Conservation (phyloP, 2,888 invertebrate genomes). For the Drosophila rubida region DNA sequence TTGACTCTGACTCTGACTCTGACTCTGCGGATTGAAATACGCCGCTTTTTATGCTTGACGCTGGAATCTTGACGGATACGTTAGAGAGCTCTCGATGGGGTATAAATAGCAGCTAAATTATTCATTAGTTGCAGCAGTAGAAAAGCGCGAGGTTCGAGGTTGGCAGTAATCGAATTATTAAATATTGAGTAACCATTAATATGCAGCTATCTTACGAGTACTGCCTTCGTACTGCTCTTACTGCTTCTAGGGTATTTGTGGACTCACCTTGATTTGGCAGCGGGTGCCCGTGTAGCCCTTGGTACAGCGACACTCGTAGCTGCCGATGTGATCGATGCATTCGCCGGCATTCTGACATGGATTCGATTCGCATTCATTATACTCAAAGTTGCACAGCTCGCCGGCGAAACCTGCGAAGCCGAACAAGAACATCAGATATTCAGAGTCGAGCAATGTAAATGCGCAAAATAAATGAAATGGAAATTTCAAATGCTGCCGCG, state of each 20-base stretch:
- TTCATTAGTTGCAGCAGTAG: not conserved
- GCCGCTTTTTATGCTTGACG: not conserved
- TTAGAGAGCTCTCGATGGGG: too few species aligned
- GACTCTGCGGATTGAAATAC: not conserved
- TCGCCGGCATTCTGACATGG: constrained; percentile 91
- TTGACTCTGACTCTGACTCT: not conserved
- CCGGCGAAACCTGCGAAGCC: constrained; percentile 88
- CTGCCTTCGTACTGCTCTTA: too few species aligned
- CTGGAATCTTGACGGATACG: not conserved
- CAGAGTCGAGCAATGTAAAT: constrained; percentile 64
- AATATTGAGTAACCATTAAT: too few species aligned
- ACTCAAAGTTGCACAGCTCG: constrained; percentile 90
- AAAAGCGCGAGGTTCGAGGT: too few species aligned
- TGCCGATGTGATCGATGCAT: constrained; percentile 90
- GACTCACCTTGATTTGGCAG: constrained; percentile 90
- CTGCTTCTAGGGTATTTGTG: too few species aligned
- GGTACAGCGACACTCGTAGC: constrained; percentile 89
- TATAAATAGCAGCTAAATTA: not conserved
- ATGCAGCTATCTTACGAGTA: too few species aligned
- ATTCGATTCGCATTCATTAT: constrained; percentile 91
- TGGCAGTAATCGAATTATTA: too few species aligned
- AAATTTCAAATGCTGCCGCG: constrained; percentile 67
- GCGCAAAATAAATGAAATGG: constrained; percentile 79
- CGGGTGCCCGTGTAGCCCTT: constrained; percentile 89
- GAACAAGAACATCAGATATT: constrained; percentile 13